These are phyloP conservation scores for Natrix natrix DNA, from an alignment of 2,797 vertebrate genomes.

Conservation along the genomic window DNA sequence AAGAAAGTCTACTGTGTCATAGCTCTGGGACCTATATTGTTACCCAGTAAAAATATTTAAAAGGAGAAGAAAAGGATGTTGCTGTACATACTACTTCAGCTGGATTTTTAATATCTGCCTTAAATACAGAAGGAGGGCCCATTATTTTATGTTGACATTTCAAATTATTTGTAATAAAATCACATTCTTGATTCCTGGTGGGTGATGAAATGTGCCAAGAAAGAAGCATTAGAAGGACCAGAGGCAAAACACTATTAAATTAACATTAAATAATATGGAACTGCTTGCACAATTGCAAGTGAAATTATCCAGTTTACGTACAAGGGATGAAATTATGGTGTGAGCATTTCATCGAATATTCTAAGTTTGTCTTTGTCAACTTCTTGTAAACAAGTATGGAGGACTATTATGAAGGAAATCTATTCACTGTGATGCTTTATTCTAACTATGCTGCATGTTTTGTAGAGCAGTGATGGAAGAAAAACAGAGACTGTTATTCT, in stretches of 20 bases:
- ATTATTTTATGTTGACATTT: background rate
- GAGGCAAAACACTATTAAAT: slow-evolving; percentile 33
- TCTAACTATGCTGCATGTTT: background rate
- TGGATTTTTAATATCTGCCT: background rate
- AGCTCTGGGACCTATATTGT: background rate
- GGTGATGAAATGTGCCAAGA: background rate
- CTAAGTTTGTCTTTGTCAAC: background rate
- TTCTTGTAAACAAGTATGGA: background rate
- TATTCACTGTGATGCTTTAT: background rate
- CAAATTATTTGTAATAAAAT: background rate
- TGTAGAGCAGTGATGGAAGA: background rate
- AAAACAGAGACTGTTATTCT: background rate
- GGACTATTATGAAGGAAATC: background rate
- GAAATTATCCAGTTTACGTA: background rate
- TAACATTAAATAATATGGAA: slow-evolving; percentile 4
- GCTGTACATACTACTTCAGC: background rate
- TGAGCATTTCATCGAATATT: background rate
- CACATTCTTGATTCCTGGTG: background rate
- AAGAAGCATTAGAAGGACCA: background rate
- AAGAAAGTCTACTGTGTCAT: background rate
- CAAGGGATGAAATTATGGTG: background rate
- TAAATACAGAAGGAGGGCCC: background rate
- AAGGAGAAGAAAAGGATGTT: background rate
- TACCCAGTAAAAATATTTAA: background rate
- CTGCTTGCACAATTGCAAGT: background rate